Percentiles rank a stretch among this genome's conserved stretches.
Evolutionary conservation across 1,140 invertebrate genomes (phyloP).

Genomic region (Nilaparvata lugens): DNA sequence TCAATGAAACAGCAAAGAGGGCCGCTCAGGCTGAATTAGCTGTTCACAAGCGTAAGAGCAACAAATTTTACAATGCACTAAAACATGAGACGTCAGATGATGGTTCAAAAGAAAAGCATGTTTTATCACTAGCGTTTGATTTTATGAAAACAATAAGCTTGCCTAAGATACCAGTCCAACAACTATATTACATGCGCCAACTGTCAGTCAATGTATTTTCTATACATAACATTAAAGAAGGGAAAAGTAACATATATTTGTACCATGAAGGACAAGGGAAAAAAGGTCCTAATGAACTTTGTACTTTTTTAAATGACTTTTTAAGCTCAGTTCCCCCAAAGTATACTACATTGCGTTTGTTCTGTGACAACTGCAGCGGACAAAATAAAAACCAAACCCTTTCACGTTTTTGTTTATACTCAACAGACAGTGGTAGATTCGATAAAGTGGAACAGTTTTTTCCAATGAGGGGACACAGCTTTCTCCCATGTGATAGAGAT

Average conservation of each 20-base stretch:
- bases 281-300: conserved; percentile 28
- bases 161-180: conserved; percentile 21
- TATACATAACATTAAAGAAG: conserved; percentile 28
- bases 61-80: conserved; percentile 26
- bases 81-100: conserved; percentile 20
- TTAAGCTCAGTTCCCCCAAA: conserved; percentile 10
- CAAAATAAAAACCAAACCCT: conserved; percentile 22
- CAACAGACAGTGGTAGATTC: conserved; percentile 14
- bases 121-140: conserved; percentile 26
- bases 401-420: conserved; percentile 11
- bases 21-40: conserved; percentile 14
- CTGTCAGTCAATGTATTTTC: conserved; percentile 28
- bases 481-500: conserved; percentile 27
- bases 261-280: conserved; percentile 28
- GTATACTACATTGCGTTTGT: conserved; percentile 6
- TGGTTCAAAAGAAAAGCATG: conserved; percentile 16
- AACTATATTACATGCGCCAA: conserved; percentile 26
- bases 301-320: conserved; percentile 24
- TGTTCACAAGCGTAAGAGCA: conserved; percentile 22
- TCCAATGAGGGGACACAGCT: conserved; percentile 27
- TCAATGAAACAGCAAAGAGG: conserved; percentile 17
- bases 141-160: conserved; percentile 31
- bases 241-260: conserved; percentile 20
- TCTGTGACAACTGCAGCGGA: conserved; percentile 16
- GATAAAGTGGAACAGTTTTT: conserved; percentile 23